These are phyloP conservation scores for Oryzaephilus surinamensis DNA, from an alignment of 1,140 invertebrate species.

Conservation along the genomic window DNA sequence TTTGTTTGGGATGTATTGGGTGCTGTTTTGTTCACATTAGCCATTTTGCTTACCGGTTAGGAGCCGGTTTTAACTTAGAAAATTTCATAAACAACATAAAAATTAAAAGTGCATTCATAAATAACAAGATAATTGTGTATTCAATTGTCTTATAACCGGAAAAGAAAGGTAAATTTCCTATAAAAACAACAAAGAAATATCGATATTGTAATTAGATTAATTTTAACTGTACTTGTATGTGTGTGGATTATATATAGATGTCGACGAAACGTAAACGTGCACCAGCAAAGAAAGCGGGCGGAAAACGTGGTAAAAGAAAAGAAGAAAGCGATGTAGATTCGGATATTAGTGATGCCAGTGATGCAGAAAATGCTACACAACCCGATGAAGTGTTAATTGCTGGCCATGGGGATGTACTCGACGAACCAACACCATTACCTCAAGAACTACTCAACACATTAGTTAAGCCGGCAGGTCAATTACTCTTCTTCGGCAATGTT, in stretches of 20 bases:
- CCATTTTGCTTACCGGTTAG: too few relatives aligned
- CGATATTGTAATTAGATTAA: too few relatives aligned
- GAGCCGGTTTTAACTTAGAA: constrained; percentile 4
- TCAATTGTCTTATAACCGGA: too few relatives aligned
- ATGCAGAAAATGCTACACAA: constrained; percentile 34
- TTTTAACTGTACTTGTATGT: too few relatives aligned
- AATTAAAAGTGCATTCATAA: too few relatives aligned
- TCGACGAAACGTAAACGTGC: constrained; percentile 32
- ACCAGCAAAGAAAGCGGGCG: constrained; percentile 24
- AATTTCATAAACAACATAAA: constrained; percentile 1
- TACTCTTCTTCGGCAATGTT: constrained; percentile 49
- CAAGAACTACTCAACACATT: constrained; percentile 49
- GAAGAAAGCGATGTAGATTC: constrained; percentile 42
- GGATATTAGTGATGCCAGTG: constrained; percentile 37
- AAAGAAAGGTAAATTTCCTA: too few relatives aligned
- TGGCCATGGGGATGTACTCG: constrained; percentile 37
- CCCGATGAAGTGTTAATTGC: constrained; percentile 42
- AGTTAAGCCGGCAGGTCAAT: constrained; percentile 47
- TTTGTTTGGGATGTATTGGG: too few relatives aligned
- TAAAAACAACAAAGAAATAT: too few relatives aligned
- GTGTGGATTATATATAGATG: too few relatives aligned
- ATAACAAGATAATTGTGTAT: too few relatives aligned
- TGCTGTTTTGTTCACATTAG: too few relatives aligned
- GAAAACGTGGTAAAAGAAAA: constrained; percentile 40
- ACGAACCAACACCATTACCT: constrained; percentile 40